These are phyloP conservation scores for Hydrozoanthus tunicans DNA, from an alignment of 64 coral and sea anemone genomes.

Conservation along the genomic window DNA sequence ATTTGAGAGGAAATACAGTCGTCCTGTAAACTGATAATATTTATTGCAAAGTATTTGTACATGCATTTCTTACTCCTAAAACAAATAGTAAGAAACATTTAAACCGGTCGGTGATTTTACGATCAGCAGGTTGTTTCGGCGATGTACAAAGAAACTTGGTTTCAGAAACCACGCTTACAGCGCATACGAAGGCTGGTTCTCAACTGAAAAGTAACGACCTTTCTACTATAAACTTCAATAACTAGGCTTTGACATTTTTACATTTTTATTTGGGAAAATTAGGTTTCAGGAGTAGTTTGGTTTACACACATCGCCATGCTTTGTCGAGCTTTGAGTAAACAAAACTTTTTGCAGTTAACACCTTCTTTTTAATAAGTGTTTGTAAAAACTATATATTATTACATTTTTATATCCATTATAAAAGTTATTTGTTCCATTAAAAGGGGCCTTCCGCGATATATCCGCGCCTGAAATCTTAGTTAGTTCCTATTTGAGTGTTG, in stretches of 20 bases:
- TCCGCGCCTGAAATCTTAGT: too few relatives aligned
- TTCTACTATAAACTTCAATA: slow-evolving; percentile 36
- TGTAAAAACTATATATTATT: too few relatives aligned
- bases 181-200: slow-evolving; percentile 8
- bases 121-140: slow-evolving; percentile 29
- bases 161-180: slow-evolving; percentile 18
- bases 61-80: slow-evolving; percentile 29
- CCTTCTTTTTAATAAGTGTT: too few relatives aligned
- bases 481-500: too few relatives aligned
- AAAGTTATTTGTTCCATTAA: too few relatives aligned
- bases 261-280: too few relatives aligned
- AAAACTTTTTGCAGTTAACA: too few relatives aligned
- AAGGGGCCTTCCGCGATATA: too few relatives aligned
- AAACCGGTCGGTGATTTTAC: slow-evolving; percentile 12
- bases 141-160: slow-evolving; percentile 18
- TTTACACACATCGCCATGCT: too few relatives aligned
- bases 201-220: slow-evolving; percentile 33
- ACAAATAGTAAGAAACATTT: background rate
- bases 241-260: background rate
- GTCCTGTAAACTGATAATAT: background rate
- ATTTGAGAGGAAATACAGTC: background rate
- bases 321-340: too few relatives aligned
- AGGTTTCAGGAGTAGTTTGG: too few relatives aligned
- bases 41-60: slow-evolving; percentile 9
- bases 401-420: too few relatives aligned